These are phyloP conservation scores for Anabas testudineus DNA, from an alignment of 2,797 vertebrate species.

Conservation along the genomic window DNA sequence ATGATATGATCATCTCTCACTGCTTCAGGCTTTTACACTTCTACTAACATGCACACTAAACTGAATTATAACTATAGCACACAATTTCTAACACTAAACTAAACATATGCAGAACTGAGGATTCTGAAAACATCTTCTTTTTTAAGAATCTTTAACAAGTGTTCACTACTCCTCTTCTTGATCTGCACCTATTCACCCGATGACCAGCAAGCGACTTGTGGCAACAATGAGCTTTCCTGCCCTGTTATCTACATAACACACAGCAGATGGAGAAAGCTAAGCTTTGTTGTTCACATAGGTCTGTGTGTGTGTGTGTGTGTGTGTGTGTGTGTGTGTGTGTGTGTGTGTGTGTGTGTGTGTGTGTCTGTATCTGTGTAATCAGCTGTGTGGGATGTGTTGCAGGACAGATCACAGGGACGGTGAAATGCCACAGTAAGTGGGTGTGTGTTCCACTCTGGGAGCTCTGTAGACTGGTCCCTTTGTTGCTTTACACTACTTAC, in stretches of 20 bases:
- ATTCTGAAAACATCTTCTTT: conserved; percentile 7
- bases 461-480: conserved; percentile 56
- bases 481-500: conserved; percentile 53
- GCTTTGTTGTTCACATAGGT: conserved; percentile 19
- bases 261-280: conserved; percentile 40
- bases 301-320: conserved; percentile 11
- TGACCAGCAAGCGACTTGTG: conserved; percentile 32
- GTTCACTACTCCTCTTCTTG: conserved; percentile 12
- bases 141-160: conserved; percentile 3
- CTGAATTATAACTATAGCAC: conserved; percentile 9
- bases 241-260: conserved; percentile 69
- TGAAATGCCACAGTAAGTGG: conserved; percentile 72
- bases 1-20: background rate
- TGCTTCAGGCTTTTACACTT: background rate
- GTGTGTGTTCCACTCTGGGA: conserved; percentile 66
- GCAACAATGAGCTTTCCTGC: conserved; percentile 59
- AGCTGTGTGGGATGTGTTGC: conserved; percentile 64
- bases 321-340: conserved; percentile 53
- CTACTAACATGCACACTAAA: background rate
- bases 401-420: conserved; percentile 70
- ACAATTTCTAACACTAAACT: background rate
- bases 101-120: conserved; percentile 8
- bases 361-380: conserved; percentile 49
- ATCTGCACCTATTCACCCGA: conserved; percentile 52
- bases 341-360: conserved; percentile 6